Conservation (phyloP, 2,113 vertebrate species). For the Zosterops pallidus region DNA sequence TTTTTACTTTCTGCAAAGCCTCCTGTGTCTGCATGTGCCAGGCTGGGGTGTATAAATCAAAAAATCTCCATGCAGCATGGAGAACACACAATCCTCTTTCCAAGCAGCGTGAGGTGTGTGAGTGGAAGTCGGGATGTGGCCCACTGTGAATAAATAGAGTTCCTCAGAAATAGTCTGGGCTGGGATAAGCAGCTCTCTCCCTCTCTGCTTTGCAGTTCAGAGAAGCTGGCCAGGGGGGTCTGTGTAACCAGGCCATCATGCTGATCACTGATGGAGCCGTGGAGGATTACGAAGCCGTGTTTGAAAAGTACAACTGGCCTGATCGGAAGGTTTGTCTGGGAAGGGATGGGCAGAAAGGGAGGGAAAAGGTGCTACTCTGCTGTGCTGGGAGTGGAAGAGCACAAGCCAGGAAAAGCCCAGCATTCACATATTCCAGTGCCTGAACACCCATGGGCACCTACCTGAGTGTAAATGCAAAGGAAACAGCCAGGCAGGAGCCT, state of each 20-base stretch:
- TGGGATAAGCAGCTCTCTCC: neutral
- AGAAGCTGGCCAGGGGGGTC: conserved; percentile 81
- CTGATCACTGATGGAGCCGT: conserved; percentile 93
- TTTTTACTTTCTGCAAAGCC: conserved; percentile 2
- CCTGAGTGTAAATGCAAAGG: neutral
- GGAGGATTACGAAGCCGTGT: conserved; percentile 90
- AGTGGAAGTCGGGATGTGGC: neutral
- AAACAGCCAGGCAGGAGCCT: neutral
- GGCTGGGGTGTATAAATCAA: neutral
- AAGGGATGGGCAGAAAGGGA: neutral
- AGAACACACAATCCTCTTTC: neutral
- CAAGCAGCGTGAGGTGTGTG: neutral
- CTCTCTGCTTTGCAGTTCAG: conserved; percentile 71
- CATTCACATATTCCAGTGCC: neutral
- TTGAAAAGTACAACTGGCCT: conserved; percentile 93
- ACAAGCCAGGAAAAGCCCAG: neutral
- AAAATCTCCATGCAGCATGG: neutral
- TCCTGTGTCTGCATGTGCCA: neutral
- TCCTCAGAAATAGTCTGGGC: neutral
- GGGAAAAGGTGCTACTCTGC: neutral
- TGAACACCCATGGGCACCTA: rapidly evolving
- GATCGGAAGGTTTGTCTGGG: conserved; percentile 83
- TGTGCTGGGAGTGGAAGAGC: neutral
- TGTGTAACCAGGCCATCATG: conserved; percentile 98
- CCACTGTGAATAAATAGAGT: neutral